These are phyloP conservation scores for Coleophora flavipennella DNA, from an alignment of 2,888 invertebrate species.

Conservation along the genomic window DNA sequence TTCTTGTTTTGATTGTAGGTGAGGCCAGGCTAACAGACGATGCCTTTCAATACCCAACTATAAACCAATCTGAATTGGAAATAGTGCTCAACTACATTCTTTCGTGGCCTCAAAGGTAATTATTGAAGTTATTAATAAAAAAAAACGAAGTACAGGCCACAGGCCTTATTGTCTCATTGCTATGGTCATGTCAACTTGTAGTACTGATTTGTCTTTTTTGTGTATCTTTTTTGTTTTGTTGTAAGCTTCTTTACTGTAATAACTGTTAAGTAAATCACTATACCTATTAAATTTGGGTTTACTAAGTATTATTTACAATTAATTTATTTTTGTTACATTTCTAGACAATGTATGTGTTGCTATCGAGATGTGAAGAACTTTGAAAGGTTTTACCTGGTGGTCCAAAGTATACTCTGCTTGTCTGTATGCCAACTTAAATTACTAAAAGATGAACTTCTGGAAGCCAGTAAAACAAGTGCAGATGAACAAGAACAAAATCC, in stretches of 20 bases:
- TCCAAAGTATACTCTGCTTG: constrained; percentile 88
- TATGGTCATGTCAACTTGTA: too few relatives aligned
- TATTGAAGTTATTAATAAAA: background rate
- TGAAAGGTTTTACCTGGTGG: constrained; percentile 90
- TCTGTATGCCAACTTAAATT: constrained; percentile 87
- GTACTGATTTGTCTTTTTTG: too few relatives aligned
- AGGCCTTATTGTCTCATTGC: too few relatives aligned
- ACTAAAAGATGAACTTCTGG: constrained; percentile 73
- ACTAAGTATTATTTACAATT: background rate
- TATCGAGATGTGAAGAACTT: constrained; percentile 94
- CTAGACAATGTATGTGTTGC: constrained; percentile 95
- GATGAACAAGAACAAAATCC: constrained; percentile 27
- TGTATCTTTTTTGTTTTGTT: too few relatives aligned
- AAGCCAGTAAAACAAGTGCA: constrained; percentile 39
- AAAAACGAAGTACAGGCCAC: too few relatives aligned
- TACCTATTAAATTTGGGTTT: too few relatives aligned
- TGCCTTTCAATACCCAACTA: constrained; percentile 81
- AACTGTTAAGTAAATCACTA: too few relatives aligned
- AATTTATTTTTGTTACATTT: constrained; percentile 26
- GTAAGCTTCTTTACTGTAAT: too few relatives aligned
- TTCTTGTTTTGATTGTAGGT: constrained; percentile 77
- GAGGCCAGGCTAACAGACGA: constrained; percentile 85
- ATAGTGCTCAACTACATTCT: constrained; percentile 88
- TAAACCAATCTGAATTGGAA: constrained; percentile 86
- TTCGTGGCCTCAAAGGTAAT: constrained; percentile 90